These are phyloP conservation scores for Hermatobates lingyangjiaoensis DNA, from an alignment of 1,140 invertebrate species.

Conservation along the genomic window DNA sequence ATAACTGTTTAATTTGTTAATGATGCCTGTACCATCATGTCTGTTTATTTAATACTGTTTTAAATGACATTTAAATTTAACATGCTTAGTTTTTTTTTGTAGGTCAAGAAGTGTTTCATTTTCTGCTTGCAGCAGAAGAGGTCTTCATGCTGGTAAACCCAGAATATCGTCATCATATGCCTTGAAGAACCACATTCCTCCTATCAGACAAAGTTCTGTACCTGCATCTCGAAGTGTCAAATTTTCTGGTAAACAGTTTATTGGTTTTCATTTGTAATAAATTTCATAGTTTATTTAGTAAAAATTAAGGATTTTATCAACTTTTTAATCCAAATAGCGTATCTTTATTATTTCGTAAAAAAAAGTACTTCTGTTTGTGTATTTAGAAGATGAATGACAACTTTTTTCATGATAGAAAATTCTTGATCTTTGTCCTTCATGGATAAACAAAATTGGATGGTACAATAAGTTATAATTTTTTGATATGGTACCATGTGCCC, in stretches of 20 bases:
- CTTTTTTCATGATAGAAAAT: too few species aligned
- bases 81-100: background rate
- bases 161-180: background rate
- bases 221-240: slow-evolving; percentile 29
- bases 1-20: slow-evolving; percentile 8
- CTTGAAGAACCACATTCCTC: background rate
- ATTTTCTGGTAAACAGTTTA: slow-evolving; percentile 26
- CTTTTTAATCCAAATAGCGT: too few species aligned
- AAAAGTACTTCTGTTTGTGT: too few species aligned
- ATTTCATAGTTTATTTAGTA: background rate
- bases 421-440: too few species aligned
- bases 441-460: too few species aligned
- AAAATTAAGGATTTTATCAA: background rate
- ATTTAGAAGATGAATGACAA: too few species aligned
- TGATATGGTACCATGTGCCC: too few species aligned
- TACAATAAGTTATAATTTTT: too few species aligned
- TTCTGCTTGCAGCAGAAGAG: slow-evolving; percentile 24
- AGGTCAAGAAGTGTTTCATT: slow-evolving; percentile 17
- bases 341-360: too few species aligned
- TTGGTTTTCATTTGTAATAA: background rate
- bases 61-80: background rate
- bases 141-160: slow-evolving; percentile 1
- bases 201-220: slow-evolving; percentile 17
- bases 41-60: background rate
- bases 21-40: background rate